These are phyloP conservation scores for Porites cylindrica DNA, from an alignment of 92 coral and sea anemone genomes.

Conservation along the genomic window DNA sequence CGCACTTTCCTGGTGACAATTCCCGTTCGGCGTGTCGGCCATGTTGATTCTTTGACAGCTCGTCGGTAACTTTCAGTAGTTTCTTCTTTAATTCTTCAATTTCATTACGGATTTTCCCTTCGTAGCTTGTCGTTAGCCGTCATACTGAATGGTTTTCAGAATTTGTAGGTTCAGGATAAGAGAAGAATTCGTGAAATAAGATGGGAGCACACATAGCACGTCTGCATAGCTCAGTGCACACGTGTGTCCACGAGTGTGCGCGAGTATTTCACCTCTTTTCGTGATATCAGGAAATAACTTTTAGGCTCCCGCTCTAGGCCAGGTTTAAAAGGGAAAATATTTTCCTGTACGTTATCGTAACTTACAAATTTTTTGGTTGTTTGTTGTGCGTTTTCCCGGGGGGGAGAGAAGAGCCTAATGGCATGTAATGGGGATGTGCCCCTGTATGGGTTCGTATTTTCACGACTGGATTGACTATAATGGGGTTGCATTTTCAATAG, in stretches of 20 bases:
- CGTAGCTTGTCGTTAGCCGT: constrained; percentile 35
- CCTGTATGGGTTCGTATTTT: too few relatives aligned
- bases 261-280: too few relatives aligned
- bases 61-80: constrained; percentile 27
- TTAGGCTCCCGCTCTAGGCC: too few relatives aligned
- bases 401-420: too few relatives aligned
- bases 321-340: too few relatives aligned
- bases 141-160: constrained; percentile 33
- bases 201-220: neutral
- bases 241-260: neutral
- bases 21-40: constrained; percentile 32
- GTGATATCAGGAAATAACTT: too few relatives aligned
- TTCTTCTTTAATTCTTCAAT: constrained; percentile 24
- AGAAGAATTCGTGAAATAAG: constrained; percentile 16
- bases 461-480: too few relatives aligned
- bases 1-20: constrained; percentile 28
- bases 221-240: constrained; percentile 28
- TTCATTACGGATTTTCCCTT: constrained; percentile 35
- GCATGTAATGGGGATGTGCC: too few relatives aligned
- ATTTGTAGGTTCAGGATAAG: constrained; percentile 32
- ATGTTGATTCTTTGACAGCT: constrained; percentile 30
- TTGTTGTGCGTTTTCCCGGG: too few relatives aligned
- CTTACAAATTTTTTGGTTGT: too few relatives aligned
- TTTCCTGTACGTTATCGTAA: too few relatives aligned
- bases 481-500: too few relatives aligned